phyloP scores from a whole-genome alignment of 2,888 invertebrate species.

The Branchellion lobata region DNA sequence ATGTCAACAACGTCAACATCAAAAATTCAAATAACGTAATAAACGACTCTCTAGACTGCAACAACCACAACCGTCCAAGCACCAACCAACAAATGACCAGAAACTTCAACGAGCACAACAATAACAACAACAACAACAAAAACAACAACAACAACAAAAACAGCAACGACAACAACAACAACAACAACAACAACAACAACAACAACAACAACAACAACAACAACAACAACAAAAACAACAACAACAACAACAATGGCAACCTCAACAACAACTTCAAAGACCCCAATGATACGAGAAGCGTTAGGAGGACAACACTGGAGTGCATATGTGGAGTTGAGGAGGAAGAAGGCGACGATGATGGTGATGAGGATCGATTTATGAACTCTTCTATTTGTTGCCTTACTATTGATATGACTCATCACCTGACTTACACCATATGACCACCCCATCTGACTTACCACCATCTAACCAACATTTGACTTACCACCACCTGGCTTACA shows the following conservation, averaged over 20 bases:
- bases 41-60: neutral
- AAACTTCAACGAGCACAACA: neutral
- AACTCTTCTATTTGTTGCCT: too few species aligned
- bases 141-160: neutral
- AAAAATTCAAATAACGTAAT: neutral
- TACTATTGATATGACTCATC: too few species aligned
- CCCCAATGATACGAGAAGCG: neutral
- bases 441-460: too few species aligned
- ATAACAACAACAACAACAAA: neutral
- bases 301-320: neutral
- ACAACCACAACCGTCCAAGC: neutral
- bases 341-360: neutral
- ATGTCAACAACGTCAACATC: neutral
- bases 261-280: neutral
- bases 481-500: too few species aligned
- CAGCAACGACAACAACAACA: neutral
- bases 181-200: constrained; percentile 4
- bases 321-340: neutral
- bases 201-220: constrained; percentile 15
- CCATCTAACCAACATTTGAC: neutral
- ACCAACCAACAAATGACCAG: neutral
- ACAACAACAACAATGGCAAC: constrained; percentile 42
- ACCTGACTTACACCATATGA: constrained; percentile 10
- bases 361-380: too few species aligned
- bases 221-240: neutral